Evolutionary conservation across 1,140 invertebrate species (phyloP).

Genomic region (Steinernema feltiae): DNA sequence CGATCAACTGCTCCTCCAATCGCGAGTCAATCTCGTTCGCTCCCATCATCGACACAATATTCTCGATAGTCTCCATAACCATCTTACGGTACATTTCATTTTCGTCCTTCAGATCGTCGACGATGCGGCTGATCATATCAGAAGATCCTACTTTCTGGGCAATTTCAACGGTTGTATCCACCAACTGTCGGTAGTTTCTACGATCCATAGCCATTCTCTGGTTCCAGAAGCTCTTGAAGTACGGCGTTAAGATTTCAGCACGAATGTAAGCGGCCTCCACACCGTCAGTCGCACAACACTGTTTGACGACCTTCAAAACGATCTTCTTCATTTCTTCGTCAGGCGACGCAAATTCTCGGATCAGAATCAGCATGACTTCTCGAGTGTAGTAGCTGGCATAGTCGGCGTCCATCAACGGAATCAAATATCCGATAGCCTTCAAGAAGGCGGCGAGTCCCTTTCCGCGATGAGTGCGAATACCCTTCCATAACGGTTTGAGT

Average conservation of each 20-base stretch:
- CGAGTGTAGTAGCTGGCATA: constrained; percentile 99
- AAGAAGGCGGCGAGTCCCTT: constrained; percentile 97
- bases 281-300: constrained; percentile 99
- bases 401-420: constrained; percentile 98
- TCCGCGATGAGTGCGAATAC: constrained; percentile 92
- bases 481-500: constrained; percentile 93
- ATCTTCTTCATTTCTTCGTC: constrained; percentile 99
- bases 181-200: constrained; percentile 90
- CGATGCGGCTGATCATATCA: constrained; percentile 95
- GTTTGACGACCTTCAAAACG: constrained; percentile 99
- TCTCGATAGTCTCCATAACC: constrained; percentile 99
- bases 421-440: constrained; percentile 97
- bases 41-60: constrained; percentile 91
- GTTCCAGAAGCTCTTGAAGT: constrained; percentile 99
- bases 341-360: constrained; percentile 97
- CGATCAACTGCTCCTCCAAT: constrained; percentile 95
- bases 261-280: constrained; percentile 98
- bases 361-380: constrained; percentile 98
- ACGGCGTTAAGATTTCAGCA: constrained; percentile 95
- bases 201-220: constrained; percentile 97
- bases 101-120: constrained; percentile 98
- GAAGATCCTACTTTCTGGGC: constrained; percentile 97
- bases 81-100: constrained; percentile 99
- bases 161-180: constrained; percentile 99
- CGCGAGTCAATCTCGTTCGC: constrained; percentile 94